These are phyloP conservation scores for Achlya flavicornis DNA, from an alignment of 2,888 invertebrate species.

Conservation along the genomic window DNA sequence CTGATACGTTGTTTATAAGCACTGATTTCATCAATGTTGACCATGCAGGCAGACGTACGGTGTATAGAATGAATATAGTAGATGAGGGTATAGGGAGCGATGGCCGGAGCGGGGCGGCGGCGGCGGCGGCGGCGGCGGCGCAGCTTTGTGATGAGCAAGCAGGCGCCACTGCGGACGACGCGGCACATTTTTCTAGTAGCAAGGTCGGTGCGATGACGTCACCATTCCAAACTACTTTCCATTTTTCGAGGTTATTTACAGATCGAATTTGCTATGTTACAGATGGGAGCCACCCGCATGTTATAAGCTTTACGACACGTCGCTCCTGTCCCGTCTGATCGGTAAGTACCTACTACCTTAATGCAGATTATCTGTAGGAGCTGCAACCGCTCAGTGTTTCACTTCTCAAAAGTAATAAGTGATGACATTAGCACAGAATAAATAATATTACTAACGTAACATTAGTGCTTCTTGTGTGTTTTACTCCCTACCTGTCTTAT, in stretches of 20 bases:
- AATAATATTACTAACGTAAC: too few relatives aligned
- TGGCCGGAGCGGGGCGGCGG: constrained; percentile 38
- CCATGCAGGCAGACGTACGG: background rate
- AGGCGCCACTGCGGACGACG: constrained; percentile 66
- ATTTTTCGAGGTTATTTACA: constrained; percentile 49
- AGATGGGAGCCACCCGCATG: background rate
- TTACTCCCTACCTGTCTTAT: too few relatives aligned
- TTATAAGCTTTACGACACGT: background rate
- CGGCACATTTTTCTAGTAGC: constrained; percentile 84
- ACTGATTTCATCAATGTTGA: background rate
- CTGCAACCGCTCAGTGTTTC: too few relatives aligned
- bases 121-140: constrained; percentile 35
- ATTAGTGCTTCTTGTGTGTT: too few relatives aligned
- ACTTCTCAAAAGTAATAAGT: too few relatives aligned
- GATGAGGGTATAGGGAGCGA: constrained; percentile 51
- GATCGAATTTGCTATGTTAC: background rate
- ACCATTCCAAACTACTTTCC: constrained; percentile 70
- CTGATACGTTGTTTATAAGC: too few relatives aligned
- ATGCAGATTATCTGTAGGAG: too few relatives aligned
- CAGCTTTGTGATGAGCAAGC: constrained; percentile 73
- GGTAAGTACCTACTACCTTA: too few relatives aligned
- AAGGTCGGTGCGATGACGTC: constrained; percentile 81
- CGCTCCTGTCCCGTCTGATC: background rate
- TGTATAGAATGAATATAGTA: constrained; percentile 15
- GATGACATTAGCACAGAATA: too few relatives aligned